Percentiles rank a stretch among this genome's conserved stretches.
Evolutionary conservation across 2,797 vertebrate species (phyloP).

Genomic region (Aldrovandia affinis): DNA sequence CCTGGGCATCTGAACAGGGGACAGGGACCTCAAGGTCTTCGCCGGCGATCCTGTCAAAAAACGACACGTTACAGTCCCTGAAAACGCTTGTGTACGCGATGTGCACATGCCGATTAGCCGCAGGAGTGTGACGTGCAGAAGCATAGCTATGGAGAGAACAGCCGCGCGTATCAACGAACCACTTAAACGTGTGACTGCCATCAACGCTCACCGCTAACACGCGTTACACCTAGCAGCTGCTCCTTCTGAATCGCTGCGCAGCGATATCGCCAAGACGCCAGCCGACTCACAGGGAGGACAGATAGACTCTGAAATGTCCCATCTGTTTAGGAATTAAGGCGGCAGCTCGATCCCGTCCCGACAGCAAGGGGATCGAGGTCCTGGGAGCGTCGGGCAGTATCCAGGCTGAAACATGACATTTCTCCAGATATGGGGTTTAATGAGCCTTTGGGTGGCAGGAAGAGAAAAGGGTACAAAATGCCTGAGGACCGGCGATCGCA

Average conservation of each 20-base stretch:
- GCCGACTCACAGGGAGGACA: not conserved
- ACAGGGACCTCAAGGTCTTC: constrained; percentile 85
- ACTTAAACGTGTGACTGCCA: not conserved
- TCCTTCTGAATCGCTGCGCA: not conserved
- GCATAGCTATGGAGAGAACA: not conserved
- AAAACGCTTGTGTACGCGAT: not conserved
- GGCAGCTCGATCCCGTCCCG: not conserved
- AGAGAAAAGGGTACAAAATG: not conserved
- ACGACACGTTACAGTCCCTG: not conserved
- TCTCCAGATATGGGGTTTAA: constrained; percentile 28
- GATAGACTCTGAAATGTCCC: not conserved
- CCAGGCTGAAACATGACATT: constrained; percentile 15
- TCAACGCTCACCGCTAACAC: not conserved
- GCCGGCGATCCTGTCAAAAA: constrained; percentile 85
- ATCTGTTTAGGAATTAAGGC: constrained; percentile 11
- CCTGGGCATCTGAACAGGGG: constrained; percentile 87
- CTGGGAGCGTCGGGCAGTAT: too few relatives aligned
- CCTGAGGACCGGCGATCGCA: not conserved
- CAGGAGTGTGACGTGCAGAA: not conserved
- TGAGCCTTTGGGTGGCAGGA: constrained; percentile 8
- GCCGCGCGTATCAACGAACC: too few relatives aligned
- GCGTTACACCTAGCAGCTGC: not conserved
- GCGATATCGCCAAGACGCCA: not conserved
- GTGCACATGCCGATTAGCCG: not conserved
- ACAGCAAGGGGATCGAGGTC: not conserved